Base-by-base conservation (phyloP, 2,888 invertebrate genomes). In the Zaprionus bogoriensis region DNA sequence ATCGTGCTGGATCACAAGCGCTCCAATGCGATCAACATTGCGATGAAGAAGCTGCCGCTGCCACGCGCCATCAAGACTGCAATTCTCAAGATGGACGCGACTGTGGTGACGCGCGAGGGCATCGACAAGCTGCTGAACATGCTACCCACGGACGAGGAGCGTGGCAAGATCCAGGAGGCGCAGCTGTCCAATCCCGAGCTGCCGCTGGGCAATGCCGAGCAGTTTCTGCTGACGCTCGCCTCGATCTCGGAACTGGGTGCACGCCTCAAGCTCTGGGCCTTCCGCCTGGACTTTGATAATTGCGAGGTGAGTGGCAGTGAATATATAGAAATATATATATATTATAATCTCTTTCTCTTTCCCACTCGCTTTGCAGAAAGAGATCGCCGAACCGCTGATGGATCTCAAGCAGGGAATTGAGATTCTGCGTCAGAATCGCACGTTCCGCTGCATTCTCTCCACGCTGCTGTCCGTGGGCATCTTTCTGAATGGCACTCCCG, bases 11-110 rank as follows among this genome's bases (percentile, higher is more conserved):
- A 98, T 91, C 96, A 98, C 42, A 99, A 99, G 90, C 93, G 99
- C 72, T 99, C 99, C 5, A 99, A 99, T 91, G 99, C 98, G 38
- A 99, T 99, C 80, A 99, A 99, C 90, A 99, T 99, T 84, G 99
- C 99, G 12, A 96, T 99, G 95, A 99, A 99, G 19, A 99, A 99
- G 90, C 92, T 99, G 71, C 99, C 99, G 2, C 99, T 99, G 0
- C 97, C 99, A 0, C 94, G 98, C 72, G 97, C 99, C 5, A 99
- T 99, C 71, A 99, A 99, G 90, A 96, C 98, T n/a, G 99, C 99
- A 22, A 98, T 98, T 69, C 92, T 99, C 90, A 99, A 99, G 92
- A 99, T 99, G 98, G 99, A 99, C 90, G 96, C 97, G 1, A 97
- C 98, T 1, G 98, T 99, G 44, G 97, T 99, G 92, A 99, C 98